These are phyloP conservation scores for Macropis europaea DNA, from an alignment of 2,888 invertebrate genomes.

Conservation along the genomic window DNA sequence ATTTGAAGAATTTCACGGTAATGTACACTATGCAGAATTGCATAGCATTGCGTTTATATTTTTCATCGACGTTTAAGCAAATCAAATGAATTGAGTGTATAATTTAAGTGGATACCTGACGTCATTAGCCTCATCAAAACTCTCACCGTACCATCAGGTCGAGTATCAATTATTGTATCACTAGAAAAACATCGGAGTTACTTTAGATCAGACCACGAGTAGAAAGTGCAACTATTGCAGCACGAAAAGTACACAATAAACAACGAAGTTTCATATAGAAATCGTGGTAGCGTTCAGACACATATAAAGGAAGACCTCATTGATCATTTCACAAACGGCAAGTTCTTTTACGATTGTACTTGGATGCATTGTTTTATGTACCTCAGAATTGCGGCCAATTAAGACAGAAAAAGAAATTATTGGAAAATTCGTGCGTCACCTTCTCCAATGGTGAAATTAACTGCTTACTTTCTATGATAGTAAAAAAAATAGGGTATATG, in stretches of 20 bases:
- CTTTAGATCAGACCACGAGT: too few species aligned
- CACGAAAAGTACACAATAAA: neutral
- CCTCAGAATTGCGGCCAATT: neutral
- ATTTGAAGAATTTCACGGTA: too few species aligned
- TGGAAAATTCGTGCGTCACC: neutral
- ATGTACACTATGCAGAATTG: too few species aligned
- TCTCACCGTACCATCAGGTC: too few species aligned
- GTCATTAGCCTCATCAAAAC: too few species aligned
- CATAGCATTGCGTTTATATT: too few species aligned
- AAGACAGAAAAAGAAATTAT: neutral
- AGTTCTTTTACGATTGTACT: neutral
- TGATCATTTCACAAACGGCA: neutral
- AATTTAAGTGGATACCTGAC: too few species aligned
- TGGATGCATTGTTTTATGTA: neutral
- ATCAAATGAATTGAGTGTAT: too few species aligned
- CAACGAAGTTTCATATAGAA: constrained; percentile 3
- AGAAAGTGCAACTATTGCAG: neutral
- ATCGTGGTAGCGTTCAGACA: constrained; percentile 15
- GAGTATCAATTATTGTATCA: too few species aligned
- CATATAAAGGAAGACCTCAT: neutral
- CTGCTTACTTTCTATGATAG: constrained; percentile 1
- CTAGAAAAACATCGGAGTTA: too few species aligned
- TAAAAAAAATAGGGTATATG: neutral
- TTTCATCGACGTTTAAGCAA: too few species aligned
- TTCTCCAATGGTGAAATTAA: neutral